Base-by-base conservation (phyloP, 2,888 invertebrate species). In the Xestia rhomboidea region DNA sequence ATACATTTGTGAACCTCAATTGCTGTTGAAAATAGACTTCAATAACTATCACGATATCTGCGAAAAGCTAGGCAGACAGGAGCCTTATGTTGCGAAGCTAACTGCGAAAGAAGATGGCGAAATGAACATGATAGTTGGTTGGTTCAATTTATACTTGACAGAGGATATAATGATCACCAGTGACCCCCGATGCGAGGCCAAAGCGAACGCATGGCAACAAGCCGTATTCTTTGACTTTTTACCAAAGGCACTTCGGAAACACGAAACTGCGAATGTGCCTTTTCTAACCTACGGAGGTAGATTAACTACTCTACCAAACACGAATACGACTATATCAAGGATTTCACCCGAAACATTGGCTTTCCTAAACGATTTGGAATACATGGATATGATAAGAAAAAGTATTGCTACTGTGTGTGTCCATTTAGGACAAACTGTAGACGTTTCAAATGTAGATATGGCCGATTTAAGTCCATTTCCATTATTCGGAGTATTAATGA, bases 111-210 rank as follows among this genome's bases (percentile, higher is more conserved):
- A 73, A 18, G 46, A 83, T 27, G 76, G 82, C 2, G 86, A 88
- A 68, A 77, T 88, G 0, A 73, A 87, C 54, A 57, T 79, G 30
- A 92, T 98, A 66, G 97, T 97, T 8, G 95, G 97, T 67, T 98
- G 98, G 97, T 98, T 98, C 91, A 97, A 97, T 87, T 93, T 98
- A 74, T 92, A 97, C 88, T 92, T 98, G 49, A 97, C 97, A 84
- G 97, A 97, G 24, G 95, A 97, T 54, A 96, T 96, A 38, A 92
- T 90, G 6, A 94, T 98, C 67, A 96, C 97, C 46, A 97, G 97
- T 2, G 95, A 97, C 76, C 97, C 97, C 5, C 92, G 91, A 60
- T 89, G 90, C n/a, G 89, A 86, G 3, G 82, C 91, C 1, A 87
- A 91, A 76, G 89, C 92, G 46, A 90, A 95, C 24, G 98, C 98